phyloP scores from a whole-genome alignment of 2,888 invertebrate species.

The Tenthredo notha region DNA sequence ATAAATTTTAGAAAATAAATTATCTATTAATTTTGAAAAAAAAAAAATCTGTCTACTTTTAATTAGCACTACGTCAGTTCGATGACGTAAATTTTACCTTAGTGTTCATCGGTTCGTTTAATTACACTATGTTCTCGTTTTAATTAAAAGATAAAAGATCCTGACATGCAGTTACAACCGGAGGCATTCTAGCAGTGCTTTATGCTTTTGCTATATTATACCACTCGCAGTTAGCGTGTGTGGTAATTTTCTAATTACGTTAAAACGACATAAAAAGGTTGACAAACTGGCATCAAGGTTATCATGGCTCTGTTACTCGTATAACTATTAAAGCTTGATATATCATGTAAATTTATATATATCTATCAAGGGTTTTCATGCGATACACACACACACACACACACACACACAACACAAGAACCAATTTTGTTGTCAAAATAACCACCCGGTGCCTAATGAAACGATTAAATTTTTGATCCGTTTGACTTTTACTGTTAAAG shows the following conservation, averaged over 20 bases:
- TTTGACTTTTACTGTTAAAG: conserved; percentile 3
- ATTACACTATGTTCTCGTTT: conserved; percentile 20
- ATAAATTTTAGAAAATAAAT: neutral
- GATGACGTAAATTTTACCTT: neutral
- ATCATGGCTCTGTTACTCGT: neutral
- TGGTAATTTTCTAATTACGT: conserved; percentile 38
- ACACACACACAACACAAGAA: neutral
- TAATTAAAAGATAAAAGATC: conserved; percentile 49
- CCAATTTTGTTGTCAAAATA: conserved; percentile 17
- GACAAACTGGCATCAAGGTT: conserved; percentile 8
- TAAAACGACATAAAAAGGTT: conserved; percentile 27
- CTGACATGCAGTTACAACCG: conserved; percentile 27
- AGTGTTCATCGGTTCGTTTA: neutral
- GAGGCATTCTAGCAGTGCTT: conserved; percentile 23
- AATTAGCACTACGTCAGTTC: conserved; percentile 11
- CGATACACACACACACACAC: neutral
- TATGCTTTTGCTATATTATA: conserved; percentile 5
- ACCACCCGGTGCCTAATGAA: conserved; percentile 14
- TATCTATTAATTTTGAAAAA: neutral
- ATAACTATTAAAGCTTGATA: neutral
- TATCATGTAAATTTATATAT: neutral
- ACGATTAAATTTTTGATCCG: conserved; percentile 25
- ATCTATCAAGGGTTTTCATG: neutral
- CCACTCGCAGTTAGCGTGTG: neutral
- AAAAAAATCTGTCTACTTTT: neutral